Conservation (phyloP, 2,888 invertebrate genomes). For the Drosophila borborema region DNA sequence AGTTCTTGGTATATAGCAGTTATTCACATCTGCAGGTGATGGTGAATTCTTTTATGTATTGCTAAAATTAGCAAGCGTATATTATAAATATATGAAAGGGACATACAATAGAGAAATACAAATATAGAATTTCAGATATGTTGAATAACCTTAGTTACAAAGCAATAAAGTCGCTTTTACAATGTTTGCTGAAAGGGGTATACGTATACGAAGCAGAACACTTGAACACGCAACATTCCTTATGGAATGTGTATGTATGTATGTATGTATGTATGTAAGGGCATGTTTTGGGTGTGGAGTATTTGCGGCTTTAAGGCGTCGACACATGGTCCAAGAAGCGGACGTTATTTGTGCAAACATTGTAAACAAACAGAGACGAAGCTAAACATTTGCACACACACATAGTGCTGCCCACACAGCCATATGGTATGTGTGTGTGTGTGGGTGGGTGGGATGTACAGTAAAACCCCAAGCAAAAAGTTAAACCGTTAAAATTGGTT, state of each 20-base stretch:
- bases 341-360: conserved; percentile 79
- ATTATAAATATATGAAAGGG: neutral
- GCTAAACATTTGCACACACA: conserved; percentile 42
- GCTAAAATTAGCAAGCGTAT: neutral
- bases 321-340: conserved; percentile 53
- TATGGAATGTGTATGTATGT: neutral
- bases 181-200: conserved; percentile 33
- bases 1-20: neutral
- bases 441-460: neutral
- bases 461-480: conserved; percentile 63
- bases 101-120: neutral
- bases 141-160: neutral
- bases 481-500: conserved; percentile 81
- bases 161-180: neutral
- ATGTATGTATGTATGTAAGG: neutral
- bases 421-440: neutral
- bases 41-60: neutral
- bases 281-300: neutral
- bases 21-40: neutral
- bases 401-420: neutral
- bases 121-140: neutral
- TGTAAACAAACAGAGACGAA: conserved; percentile 78
- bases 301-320: conserved; percentile 9
- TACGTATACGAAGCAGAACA: conserved; percentile 46
- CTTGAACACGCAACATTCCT: conserved; percentile 58